Percentiles rank a stretch among this genome's conserved stretches.
These are phyloP conservation scores for Probosciger aterrimus DNA, from an alignment of 2,113 vertebrate genomes.

Conservation along the genomic window DNA sequence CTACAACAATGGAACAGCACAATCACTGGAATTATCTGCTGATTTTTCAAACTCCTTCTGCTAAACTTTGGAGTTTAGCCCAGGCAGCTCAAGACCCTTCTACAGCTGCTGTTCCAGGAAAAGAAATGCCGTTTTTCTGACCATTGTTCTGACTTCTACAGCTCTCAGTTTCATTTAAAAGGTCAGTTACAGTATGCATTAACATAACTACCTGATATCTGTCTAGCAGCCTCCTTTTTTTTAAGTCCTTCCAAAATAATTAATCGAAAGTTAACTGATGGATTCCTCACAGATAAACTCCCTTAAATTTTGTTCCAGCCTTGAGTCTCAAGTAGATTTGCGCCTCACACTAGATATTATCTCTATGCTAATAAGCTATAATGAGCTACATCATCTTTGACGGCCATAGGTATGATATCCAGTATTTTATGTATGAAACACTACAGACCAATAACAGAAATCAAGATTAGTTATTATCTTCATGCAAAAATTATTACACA, in stretches of 20 bases:
- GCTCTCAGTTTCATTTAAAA: not conserved
- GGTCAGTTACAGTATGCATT: not conserved
- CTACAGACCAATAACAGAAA: not conserved
- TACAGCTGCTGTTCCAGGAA: not conserved
- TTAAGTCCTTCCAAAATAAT: not conserved
- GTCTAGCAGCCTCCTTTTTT: not conserved
- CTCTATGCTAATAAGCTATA: not conserved
- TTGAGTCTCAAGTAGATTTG: not conserved
- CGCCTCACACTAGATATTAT: not conserved
- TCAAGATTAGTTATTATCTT: not conserved
- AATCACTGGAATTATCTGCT: not conserved
- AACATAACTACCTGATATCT: not conserved
- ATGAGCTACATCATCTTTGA: not conserved
- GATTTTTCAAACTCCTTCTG: not conserved
- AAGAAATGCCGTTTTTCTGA: not conserved
- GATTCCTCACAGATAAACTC: not conserved
- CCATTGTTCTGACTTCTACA: not conserved
- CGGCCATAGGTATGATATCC: not conserved
- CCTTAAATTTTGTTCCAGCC: not conserved
- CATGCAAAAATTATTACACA: not conserved
- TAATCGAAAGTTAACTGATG: not conserved
- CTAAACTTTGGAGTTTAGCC: not conserved
- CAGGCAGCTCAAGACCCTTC: not conserved
- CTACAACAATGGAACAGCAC: not conserved
- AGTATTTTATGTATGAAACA: not conserved